These are phyloP conservation scores for Yponomeuta sedellus DNA, from an alignment of 2,888 invertebrate genomes.

Conservation along the genomic window DNA sequence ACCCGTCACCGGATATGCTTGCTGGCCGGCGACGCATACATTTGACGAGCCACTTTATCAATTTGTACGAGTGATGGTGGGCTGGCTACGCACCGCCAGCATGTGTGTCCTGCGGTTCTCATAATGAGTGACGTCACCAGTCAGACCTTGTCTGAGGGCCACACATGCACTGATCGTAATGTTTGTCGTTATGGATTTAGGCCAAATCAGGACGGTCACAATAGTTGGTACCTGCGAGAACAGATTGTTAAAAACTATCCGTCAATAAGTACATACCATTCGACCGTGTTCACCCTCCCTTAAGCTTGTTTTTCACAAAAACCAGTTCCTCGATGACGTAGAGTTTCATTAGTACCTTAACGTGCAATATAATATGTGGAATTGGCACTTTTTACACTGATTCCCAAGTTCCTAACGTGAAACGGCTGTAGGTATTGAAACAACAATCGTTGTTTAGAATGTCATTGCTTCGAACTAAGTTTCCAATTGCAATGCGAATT, in stretches of 20 bases:
- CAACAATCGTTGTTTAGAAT: neutral
- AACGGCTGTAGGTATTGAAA: neutral
- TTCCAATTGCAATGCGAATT: neutral
- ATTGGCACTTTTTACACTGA: neutral
- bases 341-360: neutral
- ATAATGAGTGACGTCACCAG: constrained; percentile 56
- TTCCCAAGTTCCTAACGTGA: neutral
- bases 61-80: constrained; percentile 30
- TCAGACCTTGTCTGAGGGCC: constrained; percentile 57
- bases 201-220: neutral
- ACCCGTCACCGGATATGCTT: constrained; percentile 42
- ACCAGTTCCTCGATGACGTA: neutral
- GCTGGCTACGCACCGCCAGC: constrained; percentile 33
- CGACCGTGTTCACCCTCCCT: neutral
- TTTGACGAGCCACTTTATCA: constrained; percentile 51
- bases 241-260: neutral
- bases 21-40: constrained; percentile 20
- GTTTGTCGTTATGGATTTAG: constrained; percentile 24
- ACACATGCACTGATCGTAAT: constrained; percentile 40
- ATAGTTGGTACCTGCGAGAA: neutral
- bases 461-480: neutral
- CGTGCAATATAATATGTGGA: neutral
- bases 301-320: neutral
- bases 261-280: constrained; percentile 8
- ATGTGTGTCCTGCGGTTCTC: constrained; percentile 54